Base-by-base conservation (phyloP, 2,888 invertebrate species). In the Platynereis dumerilii region DNA sequence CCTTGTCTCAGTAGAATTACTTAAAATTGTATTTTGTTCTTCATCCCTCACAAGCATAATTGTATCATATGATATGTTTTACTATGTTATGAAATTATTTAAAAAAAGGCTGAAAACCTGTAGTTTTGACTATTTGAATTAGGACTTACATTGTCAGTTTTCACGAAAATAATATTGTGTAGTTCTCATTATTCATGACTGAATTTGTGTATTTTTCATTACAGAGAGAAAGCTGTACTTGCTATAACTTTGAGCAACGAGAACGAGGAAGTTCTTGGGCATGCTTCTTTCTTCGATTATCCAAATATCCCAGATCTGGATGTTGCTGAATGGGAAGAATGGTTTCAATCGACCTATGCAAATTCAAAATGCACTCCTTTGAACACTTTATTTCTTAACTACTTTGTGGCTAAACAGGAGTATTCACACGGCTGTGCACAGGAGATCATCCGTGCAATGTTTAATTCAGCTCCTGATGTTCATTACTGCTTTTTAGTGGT, bases 231-330 rank as follows among this genome's bases (percentile, higher is more conserved):
- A 64, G 81, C 83, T 26, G 78, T 80, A 3, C 69, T 84, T 48
- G 82, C 84, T 5, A 78, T 84, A 17, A 83, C 83, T 0, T 70
- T 84, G 27, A 76, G 76, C 58, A 81, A 82, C 72, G 80, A 80
- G 17, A 74, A 74, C 44, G 81, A 83, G 53, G 80, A 82, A 58
- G 78, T 84, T 34, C 71, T 83, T 52, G 84, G 81, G 2, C 81
- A 83, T 76, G 83, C 82, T 28, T 80, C 82, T 15, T 84, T 84
- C 68, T 78, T 81, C 72, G 84, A 84, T 69, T 83, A 81, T 69
- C 83, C 84, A 1, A 83, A 83, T 67, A 39, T 77, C 20, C 59
- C 68, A 2, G 71, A 64, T 57, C 76, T 81, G 17, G 78, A 82
- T 60, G 73, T 74, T 54, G 77, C 78, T 12, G 74, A 73, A 1